Evolutionary conservation across 2,113 vertebrate genomes (phyloP).

Genomic region (Tychaedon coryphoeus): DNA sequence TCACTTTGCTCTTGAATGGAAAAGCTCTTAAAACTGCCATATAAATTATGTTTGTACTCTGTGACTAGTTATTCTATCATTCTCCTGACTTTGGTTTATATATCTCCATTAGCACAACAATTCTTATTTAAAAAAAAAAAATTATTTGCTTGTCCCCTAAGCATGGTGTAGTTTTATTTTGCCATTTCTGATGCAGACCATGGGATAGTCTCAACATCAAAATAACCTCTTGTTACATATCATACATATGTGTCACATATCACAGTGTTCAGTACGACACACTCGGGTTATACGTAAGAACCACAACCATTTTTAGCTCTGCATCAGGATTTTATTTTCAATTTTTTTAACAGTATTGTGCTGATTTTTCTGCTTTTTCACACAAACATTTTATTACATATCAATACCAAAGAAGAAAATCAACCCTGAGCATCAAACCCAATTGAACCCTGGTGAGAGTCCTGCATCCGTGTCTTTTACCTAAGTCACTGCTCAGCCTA

Average conservation of each 20-base stretch:
- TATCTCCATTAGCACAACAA: not conserved
- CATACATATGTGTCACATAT: not conserved
- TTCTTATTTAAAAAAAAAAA: not conserved
- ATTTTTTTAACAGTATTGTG: not conserved
- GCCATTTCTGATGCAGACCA: not conserved
- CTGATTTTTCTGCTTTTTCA: not conserved
- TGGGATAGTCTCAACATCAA: not conserved
- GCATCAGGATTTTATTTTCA: not conserved
- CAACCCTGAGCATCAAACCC: not conserved
- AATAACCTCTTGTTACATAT: not conserved
- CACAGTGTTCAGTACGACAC: not conserved
- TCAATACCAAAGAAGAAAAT: conserved; percentile 34
- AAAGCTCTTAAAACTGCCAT: not conserved
- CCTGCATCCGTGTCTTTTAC: not conserved
- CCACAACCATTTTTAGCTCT: not conserved
- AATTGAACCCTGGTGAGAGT: not conserved
- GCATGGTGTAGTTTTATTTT: not conserved
- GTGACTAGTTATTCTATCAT: not conserved
- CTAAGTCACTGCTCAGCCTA: not conserved
- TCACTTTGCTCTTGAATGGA: not conserved
- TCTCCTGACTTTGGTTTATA: not conserved
- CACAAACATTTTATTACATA: not conserved
- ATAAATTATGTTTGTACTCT: conserved; percentile 12
- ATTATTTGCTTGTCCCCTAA: not conserved
- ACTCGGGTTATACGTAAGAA: not conserved